Evolutionary conservation across 2,797 vertebrate species (phyloP).

Genomic region (Phataginus tetradactyla): DNA sequence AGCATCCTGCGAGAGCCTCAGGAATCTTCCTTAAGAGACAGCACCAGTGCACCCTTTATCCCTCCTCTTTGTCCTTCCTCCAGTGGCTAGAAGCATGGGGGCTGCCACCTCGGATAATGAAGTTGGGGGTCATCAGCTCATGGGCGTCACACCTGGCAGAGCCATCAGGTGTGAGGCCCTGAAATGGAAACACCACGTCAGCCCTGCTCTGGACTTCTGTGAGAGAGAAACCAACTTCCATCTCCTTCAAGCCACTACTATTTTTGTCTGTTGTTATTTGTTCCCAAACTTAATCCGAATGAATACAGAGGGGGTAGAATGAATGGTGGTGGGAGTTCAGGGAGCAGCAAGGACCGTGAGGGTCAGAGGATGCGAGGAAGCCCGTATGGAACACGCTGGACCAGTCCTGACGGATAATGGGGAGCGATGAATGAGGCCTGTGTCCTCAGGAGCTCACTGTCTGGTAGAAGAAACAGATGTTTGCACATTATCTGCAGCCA

Average conservation of each 20-base stretch:
- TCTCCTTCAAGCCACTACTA: background rate
- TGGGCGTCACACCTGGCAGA: background rate
- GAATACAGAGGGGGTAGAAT: background rate
- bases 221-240: background rate
- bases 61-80: background rate
- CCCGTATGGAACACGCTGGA: background rate
- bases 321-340: background rate
- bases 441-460: background rate
- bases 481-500: background rate
- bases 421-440: background rate
- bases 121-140: background rate
- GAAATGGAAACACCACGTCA: background rate
- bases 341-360: background rate
- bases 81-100: background rate
- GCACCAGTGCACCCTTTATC: background rate
- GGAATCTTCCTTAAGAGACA: background rate
- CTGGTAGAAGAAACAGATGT: background rate
- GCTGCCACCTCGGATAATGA: background rate
- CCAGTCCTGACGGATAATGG: background rate
- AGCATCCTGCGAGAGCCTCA: background rate
- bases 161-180: background rate
- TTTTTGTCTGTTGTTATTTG: background rate
- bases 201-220: background rate
- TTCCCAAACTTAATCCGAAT: background rate
- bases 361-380: background rate